Base-by-base conservation (phyloP, 2,113 vertebrate genomes). In the Urocynchramus pylzowi region DNA sequence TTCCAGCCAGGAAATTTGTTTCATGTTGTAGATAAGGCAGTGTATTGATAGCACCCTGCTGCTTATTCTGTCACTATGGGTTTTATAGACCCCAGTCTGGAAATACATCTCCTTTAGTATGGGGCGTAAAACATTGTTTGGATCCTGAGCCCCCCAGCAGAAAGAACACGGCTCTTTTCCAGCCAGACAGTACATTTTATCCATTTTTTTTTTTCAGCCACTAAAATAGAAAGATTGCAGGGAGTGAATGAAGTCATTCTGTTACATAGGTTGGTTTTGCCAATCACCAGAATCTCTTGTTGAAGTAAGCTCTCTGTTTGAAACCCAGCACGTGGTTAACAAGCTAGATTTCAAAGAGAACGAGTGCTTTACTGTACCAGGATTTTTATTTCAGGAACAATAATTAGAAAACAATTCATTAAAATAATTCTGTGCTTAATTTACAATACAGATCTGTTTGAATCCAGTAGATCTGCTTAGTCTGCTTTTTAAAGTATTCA, bases 191-290 rank as follows among this genome's bases (percentile, higher is more conserved):
- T 92, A 69, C 52, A 89, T 86, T 95, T 93, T 83, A 84, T 89
- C 86, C 95, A 21, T 95, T 97, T 95, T 91, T 94, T n/a, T 94
- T 94, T 49, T 96, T 88, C 53, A 95, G 77, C 79, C 91, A 83
- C 95, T 94, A 96, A 92, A 94, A 87, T 61, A 91, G 87, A 90
- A 80, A 93, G 68, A 94, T 84, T 78, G 81, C 27, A 53, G 77
- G 64, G 94, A 78, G 92, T 56, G 67, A 87, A 84, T 95, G 67
- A 90, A 78, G 95, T 96, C 1, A 52, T 96, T 96, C 96, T 77
- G 47, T 82, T 79, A 87, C 47, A 8, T 79, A 56, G 64, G 39
- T 75, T 91, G 83, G 47, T 89, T 96, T 39, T 90, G 52, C 90
- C 89, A 93, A 67, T 71, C 6, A 23, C 78, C 57, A 79, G 73